Evolutionary conservation across 1,140 invertebrate genomes (phyloP).

Genomic region (Euwallacea fornicatus): DNA sequence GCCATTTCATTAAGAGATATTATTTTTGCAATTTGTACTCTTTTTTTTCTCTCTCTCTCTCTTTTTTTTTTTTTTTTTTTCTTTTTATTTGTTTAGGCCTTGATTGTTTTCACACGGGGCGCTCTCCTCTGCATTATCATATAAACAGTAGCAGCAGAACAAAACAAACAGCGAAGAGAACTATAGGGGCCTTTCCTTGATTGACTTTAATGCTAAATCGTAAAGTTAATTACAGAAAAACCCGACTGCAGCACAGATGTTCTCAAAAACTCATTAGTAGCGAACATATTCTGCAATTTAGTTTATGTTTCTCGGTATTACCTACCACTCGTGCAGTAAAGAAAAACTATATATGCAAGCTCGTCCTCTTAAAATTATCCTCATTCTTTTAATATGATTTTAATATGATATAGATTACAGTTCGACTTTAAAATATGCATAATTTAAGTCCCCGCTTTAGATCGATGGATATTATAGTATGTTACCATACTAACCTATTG

Average conservation of each 20-base stretch:
- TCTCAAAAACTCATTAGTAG: conserved; percentile 18
- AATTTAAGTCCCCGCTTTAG: neutral
- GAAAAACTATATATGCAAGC: conserved; percentile 11
- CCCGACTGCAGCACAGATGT: conserved; percentile 10
- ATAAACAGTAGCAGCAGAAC: neutral
- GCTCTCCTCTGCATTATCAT: neutral
- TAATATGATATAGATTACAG: conserved; percentile 27
- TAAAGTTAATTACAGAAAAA: conserved; percentile 3
- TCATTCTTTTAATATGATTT: conserved; percentile 16
- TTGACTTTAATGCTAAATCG: conserved; percentile 8
- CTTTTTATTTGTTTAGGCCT: conserved; percentile 2
- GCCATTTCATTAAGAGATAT: conserved; percentile 11
- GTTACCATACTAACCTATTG: neutral
- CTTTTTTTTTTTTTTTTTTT: no score
- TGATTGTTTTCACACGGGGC: neutral
- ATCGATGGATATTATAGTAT: neutral
- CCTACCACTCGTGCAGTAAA: neutral
- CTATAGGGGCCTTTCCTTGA: neutral
- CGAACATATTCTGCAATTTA: conserved; percentile 27
- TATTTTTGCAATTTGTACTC: conserved; percentile 4
- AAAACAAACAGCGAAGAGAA: neutral
- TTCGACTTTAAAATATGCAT: neutral
- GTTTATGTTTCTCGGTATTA: conserved; percentile 17
- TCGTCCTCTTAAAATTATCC: conserved; percentile 20
- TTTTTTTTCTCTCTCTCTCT: no score